Evolutionary conservation across 2,113 vertebrate genomes (phyloP), one percentile per base, ranked within the genome.

Genomic region (Sander vitreus): DNA sequence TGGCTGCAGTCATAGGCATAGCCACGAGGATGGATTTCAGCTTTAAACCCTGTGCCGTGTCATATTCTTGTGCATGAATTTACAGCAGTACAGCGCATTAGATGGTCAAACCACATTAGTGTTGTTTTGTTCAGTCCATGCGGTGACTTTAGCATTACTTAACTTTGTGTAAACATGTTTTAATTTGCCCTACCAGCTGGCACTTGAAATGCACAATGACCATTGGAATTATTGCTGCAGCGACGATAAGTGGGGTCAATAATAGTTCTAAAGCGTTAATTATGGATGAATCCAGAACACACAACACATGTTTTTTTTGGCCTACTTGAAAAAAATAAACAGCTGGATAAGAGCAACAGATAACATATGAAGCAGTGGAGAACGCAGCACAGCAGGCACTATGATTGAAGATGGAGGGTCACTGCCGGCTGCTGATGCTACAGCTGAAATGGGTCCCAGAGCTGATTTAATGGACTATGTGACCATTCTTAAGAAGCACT

Each of bases 371-470:
- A 13, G 43, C 19, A 11, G 30, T 14, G 30, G 48, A 36, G 60
- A 72, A 66, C 3, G 43, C 69, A 48, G 59, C 70, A 27, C 57
- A 59, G 43, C 53, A 30, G 66, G 68, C 16, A n/a, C 8, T 8
- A 10, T 53, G 33, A 23, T 19, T 51, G 7, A n/a, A 58, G 18
- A 62, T 18, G 12, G 18, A 45, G 62, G 57, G 53, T 70, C 51
- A 25, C 13, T 81, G 55, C 14, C 0, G 6, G 3, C 15, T 39
- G 43, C 54, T 76, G 15, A 53, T 53, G 66, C 45, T 53, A 23
- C 53, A 59, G 54, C 43, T 47, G 25, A 68, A 21, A 27, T 50
- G 25, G 45, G 45, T 59, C 64, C 45, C 23, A 33, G 5, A 73
- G 65, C 50, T 23, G 51, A 36, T 73, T 71, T 33, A 57, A 57